Evolutionary conservation across 2,113 vertebrate species (phyloP).

Genomic region (Loxodonta africana): DNA sequence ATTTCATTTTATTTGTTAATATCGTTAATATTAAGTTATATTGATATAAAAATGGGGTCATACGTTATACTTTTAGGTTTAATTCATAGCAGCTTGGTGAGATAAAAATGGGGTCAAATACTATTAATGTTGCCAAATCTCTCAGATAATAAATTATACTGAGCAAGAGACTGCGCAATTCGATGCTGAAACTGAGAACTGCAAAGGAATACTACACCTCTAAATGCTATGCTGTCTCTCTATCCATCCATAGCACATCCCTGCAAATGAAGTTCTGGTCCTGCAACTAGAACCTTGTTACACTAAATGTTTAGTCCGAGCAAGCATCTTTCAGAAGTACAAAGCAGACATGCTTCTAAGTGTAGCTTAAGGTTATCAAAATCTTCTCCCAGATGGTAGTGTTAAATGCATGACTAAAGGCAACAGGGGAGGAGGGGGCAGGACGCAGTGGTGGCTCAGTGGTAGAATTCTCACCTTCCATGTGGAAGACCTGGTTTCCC

Average conservation of each 20-base stretch:
- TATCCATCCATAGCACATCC: not conserved
- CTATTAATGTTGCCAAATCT: not conserved
- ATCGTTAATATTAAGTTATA: not conserved
- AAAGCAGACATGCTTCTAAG: not conserved
- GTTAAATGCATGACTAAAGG: not conserved
- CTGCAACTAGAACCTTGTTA: not conserved
- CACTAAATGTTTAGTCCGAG: not conserved
- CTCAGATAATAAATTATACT: not conserved
- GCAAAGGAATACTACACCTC: not conserved
- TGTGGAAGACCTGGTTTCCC: not conserved
- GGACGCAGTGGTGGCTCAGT: not conserved
- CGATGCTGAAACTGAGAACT: not conserved
- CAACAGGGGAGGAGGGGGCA: not conserved
- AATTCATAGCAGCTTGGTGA: conserved; percentile 11
- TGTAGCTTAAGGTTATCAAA: not conserved
- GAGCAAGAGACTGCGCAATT: not conserved
- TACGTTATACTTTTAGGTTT: not conserved
- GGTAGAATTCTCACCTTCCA: not conserved
- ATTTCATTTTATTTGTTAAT: not conserved
- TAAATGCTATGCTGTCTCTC: not conserved
- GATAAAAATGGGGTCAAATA: conserved; percentile 22
- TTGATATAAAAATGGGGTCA: not conserved
- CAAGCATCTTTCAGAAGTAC: not conserved
- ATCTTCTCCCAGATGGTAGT: not conserved
- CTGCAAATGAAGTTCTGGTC: not conserved